A percentile compares a stretch with the other conserved stretches of the same genome.
Evolutionary conservation across 2,113 vertebrate species (phyloP).

Genomic region (Nothocercus julius): DNA sequence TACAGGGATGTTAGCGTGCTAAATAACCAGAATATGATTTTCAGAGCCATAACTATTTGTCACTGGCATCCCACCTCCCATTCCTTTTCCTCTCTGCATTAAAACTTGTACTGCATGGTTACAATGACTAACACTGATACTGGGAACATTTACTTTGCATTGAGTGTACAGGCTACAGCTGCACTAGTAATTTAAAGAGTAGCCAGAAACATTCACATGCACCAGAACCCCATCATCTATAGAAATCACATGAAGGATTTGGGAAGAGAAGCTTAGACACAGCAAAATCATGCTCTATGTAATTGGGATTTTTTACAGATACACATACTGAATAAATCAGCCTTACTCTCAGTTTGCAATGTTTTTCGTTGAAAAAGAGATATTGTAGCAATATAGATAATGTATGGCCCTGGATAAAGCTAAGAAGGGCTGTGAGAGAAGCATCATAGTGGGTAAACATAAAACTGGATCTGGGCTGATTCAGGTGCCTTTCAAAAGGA

Average conservation of each 20-base stretch:
- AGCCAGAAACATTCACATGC: background rate
- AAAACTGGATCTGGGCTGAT: background rate
- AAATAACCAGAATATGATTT: background rate
- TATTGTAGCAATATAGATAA: background rate
- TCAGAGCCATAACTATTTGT: background rate
- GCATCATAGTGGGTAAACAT: background rate
- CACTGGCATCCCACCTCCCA: background rate
- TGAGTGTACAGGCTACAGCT: background rate
- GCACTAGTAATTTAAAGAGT: background rate
- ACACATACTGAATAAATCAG: background rate
- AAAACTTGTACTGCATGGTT: background rate
- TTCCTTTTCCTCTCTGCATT: background rate
- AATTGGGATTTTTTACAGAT: background rate
- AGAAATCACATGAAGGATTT: background rate
- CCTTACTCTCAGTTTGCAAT: background rate
- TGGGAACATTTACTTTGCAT: background rate
- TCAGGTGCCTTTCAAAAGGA: background rate
- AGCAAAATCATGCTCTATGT: background rate
- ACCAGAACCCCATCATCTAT: background rate
- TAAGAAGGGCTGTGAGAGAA: background rate
- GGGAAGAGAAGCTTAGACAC: background rate
- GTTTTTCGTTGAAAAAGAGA: background rate
- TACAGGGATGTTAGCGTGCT: background rate
- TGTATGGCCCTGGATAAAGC: background rate
- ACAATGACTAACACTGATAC: background rate